phyloP scores from a whole-genome alignment of 2,888 invertebrate species.

The Mimas tiliae region DNA sequence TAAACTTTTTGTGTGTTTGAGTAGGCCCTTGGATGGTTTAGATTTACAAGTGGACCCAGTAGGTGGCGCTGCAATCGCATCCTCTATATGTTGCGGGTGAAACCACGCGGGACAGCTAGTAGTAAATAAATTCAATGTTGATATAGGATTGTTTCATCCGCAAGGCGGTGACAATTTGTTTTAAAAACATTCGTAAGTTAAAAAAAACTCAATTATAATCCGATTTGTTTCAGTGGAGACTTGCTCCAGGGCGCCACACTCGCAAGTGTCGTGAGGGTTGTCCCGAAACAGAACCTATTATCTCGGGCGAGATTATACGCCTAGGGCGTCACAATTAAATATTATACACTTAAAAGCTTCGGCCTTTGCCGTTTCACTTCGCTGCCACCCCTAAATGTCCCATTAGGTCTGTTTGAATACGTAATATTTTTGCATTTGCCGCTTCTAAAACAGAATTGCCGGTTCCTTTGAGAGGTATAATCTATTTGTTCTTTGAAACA shows the following conservation, averaged over 20 bases:
- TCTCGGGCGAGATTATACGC: constrained; percentile 85
- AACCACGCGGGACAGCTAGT: too few relatives aligned
- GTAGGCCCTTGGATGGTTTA: too few relatives aligned
- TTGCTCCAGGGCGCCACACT: constrained; percentile 78
- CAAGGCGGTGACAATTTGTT: constrained; percentile 18
- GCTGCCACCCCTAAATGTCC: constrained; percentile 85
- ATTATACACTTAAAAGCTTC: constrained; percentile 86
- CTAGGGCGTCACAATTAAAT: constrained; percentile 86
- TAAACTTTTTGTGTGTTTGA: too few relatives aligned
- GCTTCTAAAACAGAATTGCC: constrained; percentile 82
- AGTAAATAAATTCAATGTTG: neutral
- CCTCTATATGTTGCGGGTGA: too few relatives aligned
- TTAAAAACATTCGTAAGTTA: constrained; percentile 64
- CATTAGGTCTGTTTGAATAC: constrained; percentile 85
- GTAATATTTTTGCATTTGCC: constrained; percentile 85
- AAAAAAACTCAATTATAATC: constrained; percentile 80
- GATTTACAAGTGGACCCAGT: too few relatives aligned
- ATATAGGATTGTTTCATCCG: neutral
- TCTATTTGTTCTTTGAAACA: constrained; percentile 84
- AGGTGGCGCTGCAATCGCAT: too few relatives aligned
- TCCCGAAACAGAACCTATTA: constrained; percentile 85
- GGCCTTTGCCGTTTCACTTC: constrained; percentile 85
- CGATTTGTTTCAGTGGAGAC: constrained; percentile 80
- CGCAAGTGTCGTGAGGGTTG: constrained; percentile 83
- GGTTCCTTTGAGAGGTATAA: constrained; percentile 83